Conservation (phyloP, 2,888 invertebrate species). For the Meteorus cinctellus region DNA sequence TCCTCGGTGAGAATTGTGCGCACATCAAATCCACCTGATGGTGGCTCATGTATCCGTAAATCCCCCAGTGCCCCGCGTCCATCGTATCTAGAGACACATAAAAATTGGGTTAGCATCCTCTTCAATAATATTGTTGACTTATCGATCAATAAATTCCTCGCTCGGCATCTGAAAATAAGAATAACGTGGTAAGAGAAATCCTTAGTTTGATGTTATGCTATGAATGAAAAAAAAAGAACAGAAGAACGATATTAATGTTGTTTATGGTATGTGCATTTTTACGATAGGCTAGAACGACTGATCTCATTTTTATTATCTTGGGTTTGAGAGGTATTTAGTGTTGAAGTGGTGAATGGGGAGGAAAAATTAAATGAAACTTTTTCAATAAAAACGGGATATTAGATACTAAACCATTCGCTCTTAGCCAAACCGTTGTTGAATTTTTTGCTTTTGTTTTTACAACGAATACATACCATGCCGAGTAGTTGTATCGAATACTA, state of each 20-base stretch:
- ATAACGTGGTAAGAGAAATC: conserved; percentile 43
- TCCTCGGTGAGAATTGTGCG: conserved; percentile 80
- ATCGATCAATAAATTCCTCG: conserved; percentile 35
- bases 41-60: conserved; percentile 85
- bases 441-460: conserved; percentile 45
- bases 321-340: not conserved
- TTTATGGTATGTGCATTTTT: conserved; percentile 24
- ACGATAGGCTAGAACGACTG: conserved; percentile 38
- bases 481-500: conserved; percentile 64
- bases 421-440: conserved; percentile 38
- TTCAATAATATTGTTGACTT: conserved; percentile 34
- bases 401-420: conserved; percentile 27
- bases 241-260: not conserved
- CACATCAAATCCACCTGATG: conserved; percentile 82
- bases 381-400: conserved; percentile 3
- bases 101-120: conserved; percentile 54
- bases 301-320: not conserved
- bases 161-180: conserved; percentile 53
- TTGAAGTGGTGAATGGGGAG: not conserved
- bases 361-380: conserved; percentile 7
- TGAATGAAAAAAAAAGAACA: conserved; percentile 1
- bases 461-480: conserved; percentile 70
- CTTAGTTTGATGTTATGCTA: conserved; percentile 22
- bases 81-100: conserved; percentile 86
- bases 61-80: conserved; percentile 94